A percentile compares a stretch with the other conserved stretches of the same genome.
These are phyloP conservation scores for Drosophila sucinea DNA, from an alignment of 1,140 invertebrate genomes.

Conservation along the genomic window DNA sequence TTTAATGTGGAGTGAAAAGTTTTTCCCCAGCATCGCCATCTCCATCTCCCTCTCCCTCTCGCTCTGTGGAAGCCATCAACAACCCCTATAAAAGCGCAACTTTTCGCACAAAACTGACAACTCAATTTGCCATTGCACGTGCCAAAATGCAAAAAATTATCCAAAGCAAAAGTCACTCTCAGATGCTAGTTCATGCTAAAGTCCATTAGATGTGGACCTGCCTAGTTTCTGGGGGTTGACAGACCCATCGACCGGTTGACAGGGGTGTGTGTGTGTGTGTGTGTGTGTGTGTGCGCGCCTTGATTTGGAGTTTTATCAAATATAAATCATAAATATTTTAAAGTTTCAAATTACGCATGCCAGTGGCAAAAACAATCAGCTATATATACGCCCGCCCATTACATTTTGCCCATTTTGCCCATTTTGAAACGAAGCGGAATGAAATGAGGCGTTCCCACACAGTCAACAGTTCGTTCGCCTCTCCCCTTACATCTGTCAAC, in stretches of 20 bases:
- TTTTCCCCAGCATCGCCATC: slow-evolving; percentile 10
- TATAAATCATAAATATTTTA: slow-evolving; percentile 81
- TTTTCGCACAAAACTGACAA: slow-evolving; percentile 81
- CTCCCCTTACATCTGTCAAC: slow-evolving; percentile 56
- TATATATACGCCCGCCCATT: slow-evolving; percentile 37
- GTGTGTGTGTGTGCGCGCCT: slow-evolving; percentile 12
- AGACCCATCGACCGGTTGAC: slow-evolving; percentile 10
- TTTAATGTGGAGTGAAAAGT: slow-evolving; percentile 77
- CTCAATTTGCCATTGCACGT: slow-evolving; percentile 68
- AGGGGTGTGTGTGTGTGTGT: slow-evolving; percentile 13
- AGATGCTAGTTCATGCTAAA: background rate
- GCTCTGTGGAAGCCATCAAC: slow-evolving; percentile 34
- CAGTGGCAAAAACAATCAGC: slow-evolving; percentile 79
- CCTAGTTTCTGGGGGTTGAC: slow-evolving; percentile 13
- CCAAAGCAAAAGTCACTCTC: slow-evolving; percentile 13
- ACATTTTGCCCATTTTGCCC: background rate
- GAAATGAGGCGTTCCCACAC: slow-evolving; percentile 36
- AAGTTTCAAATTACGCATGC: slow-evolving; percentile 72
- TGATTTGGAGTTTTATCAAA: slow-evolving; percentile 36
- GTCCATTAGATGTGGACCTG: slow-evolving; percentile 5
- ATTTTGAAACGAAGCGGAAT: slow-evolving; percentile 25
- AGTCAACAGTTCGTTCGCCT: slow-evolving; percentile 17
- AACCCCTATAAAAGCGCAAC: slow-evolving; percentile 76
- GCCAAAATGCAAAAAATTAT: slow-evolving; percentile 18
- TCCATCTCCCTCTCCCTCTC: no score